Base-by-base conservation (phyloP, 2,113 vertebrate genomes). In the Nycticryphes semicollaris region DNA sequence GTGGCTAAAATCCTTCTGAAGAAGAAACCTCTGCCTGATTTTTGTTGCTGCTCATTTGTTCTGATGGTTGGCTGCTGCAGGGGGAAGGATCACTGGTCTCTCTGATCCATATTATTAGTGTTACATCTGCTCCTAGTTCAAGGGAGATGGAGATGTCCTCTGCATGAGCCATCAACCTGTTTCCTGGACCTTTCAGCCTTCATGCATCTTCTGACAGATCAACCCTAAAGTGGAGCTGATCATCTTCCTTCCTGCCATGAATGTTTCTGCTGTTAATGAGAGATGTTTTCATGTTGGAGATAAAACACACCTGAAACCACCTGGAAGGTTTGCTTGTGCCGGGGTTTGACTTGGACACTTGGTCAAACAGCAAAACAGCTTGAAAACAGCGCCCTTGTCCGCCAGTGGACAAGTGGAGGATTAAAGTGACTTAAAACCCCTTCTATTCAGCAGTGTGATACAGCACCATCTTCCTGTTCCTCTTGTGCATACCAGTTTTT, bases 381-480 rank as follows among this genome's bases (percentile, higher is more conserved):
- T 89, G 41, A 64, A 70, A 91, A n/a, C 15, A 43, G 21, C 56
- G 53, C n/a, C 17, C 15, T 51, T 22, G 43, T 79, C n/a, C 85
- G 75, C 45, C 33, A 35, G 45, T 69, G 37, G 54, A 77, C 22
- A 41, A 84, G 27, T 22, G 30, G 70, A 59, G 41, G 70, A 84
- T 25, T 67, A 39, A 68, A 82, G 62, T 68, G 66, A 30, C 41
- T 84, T 93, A 51, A 93, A 73, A 25, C 25, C 33, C 21, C 2
- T 27, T 54, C 24, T 75, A 2, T 51, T 64, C 66, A 37, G 47
- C 35, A 27, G 33, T 24, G 33, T 47, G 50, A 31, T 47, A 21
- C 27, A 41, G 41, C 50, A 54, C 9, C 0, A 0, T 23, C 20
- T 62, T 74, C 25, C 7, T 59, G 1, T 72, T 75, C 22, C 69